These are phyloP conservation scores for Paedocypris micromegethes DNA, from an alignment of 2,797 vertebrate genomes.

Conservation along the genomic window DNA sequence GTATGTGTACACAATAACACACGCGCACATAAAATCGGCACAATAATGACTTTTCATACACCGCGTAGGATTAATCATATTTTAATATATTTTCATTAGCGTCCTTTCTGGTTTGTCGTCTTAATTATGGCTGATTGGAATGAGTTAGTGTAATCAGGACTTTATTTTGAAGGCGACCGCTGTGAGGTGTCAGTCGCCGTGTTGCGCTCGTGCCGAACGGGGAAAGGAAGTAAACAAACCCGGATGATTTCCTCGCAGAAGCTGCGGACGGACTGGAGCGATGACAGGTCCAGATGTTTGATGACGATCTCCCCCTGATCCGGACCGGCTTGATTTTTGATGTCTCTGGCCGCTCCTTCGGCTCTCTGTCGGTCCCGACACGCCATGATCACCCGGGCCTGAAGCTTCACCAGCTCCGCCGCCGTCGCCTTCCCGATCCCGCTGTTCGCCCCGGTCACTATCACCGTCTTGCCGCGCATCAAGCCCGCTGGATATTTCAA, in stretches of 20 bases:
- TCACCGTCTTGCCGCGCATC: constrained; percentile 85
- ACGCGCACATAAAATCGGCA: too few relatives aligned
- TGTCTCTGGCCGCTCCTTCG: constrained; percentile 75
- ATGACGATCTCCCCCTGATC: constrained; percentile 74
- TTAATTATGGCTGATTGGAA: too few relatives aligned
- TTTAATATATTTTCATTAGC: too few relatives aligned
- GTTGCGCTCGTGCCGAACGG: neutral
- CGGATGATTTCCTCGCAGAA: constrained; percentile 80
- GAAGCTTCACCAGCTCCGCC: constrained; percentile 77
- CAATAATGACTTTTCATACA: too few relatives aligned
- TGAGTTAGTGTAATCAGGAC: too few relatives aligned
- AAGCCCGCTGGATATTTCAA: constrained; percentile 49
- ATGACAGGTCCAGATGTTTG: constrained; percentile 83
- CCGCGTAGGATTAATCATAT: too few relatives aligned
- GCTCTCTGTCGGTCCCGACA: constrained; percentile 79
- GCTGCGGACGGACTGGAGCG: constrained; percentile 74
- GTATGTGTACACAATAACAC: too few relatives aligned
- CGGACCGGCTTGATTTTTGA: constrained; percentile 62
- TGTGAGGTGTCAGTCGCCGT: too few relatives aligned
- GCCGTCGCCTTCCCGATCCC: constrained; percentile 84
- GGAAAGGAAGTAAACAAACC: constrained; percentile 59
- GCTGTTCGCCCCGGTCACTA: constrained; percentile 88
- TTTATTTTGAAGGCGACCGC: too few relatives aligned
- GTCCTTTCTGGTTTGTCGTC: too few relatives aligned
- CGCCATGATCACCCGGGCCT: constrained; percentile 87